Evolutionary conservation across 2,888 invertebrate species (phyloP).

Genomic region (Parnassius smintheus): DNA sequence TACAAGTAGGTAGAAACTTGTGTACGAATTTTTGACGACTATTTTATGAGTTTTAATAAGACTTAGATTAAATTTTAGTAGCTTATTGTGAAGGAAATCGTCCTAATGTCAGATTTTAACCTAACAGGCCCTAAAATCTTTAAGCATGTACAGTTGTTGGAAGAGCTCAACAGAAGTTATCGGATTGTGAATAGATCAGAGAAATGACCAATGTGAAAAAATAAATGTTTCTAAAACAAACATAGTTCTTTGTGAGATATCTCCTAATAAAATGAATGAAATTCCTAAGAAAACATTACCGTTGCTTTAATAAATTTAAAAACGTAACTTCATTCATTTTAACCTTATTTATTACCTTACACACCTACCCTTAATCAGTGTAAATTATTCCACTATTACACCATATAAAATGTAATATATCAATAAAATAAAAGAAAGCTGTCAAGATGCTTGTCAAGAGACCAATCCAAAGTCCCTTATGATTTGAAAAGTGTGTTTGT

Average conservation of each 20-base stretch:
- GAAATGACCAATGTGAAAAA: constrained; percentile 76
- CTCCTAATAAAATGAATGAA: constrained; percentile 46
- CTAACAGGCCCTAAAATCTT: constrained; percentile 16
- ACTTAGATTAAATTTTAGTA: constrained; percentile 42
- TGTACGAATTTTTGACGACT: constrained; percentile 75
- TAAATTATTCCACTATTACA: constrained; percentile 8
- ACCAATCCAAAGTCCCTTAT: constrained; percentile 54
- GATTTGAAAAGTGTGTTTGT: constrained; percentile 72
- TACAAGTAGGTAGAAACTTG: constrained; percentile 54
- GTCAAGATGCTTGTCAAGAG: constrained; percentile 79
- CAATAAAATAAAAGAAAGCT: constrained; percentile 62
- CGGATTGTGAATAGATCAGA: constrained; percentile 67
- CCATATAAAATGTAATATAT: constrained; percentile 24
- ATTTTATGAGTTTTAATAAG: constrained; percentile 63
- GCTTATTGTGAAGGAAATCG: constrained; percentile 46
- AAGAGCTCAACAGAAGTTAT: constrained; percentile 43
- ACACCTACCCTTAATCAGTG: constrained; percentile 11
- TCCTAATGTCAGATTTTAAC: constrained; percentile 49
- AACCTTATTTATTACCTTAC: constrained; percentile 11
- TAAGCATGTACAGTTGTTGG: constrained; percentile 31
- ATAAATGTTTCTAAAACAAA: constrained; percentile 75
- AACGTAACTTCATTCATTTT: constrained; percentile 26
- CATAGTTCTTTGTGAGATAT: constrained; percentile 46
- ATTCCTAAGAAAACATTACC: constrained; percentile 17
- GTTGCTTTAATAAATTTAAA: constrained; percentile 42